Evolutionary conservation across 2,113 vertebrate genomes (phyloP).

Genomic region (Notechis scutatus): DNA sequence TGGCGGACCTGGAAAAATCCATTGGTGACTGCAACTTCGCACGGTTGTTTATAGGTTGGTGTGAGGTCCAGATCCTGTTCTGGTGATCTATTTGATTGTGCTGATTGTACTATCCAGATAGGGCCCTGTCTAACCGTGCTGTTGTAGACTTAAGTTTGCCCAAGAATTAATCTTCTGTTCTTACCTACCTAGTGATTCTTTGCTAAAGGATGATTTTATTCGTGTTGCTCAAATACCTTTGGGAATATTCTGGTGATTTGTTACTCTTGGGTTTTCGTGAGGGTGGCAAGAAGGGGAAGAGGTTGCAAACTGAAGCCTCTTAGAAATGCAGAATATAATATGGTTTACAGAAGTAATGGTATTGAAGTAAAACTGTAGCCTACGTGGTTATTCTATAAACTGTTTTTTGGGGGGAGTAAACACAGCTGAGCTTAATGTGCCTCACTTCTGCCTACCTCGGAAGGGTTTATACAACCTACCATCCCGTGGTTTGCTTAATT

Average conservation of each 20-base stretch:
- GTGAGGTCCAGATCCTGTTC: background rate
- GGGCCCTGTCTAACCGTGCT: background rate
- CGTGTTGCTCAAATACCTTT: background rate
- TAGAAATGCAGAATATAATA: background rate
- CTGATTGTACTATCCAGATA: background rate
- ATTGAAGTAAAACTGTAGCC: background rate
- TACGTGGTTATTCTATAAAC: background rate
- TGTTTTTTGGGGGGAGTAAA: background rate
- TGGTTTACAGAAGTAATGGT: background rate
- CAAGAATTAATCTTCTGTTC: background rate
- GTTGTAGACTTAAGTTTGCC: background rate
- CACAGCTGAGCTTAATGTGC: background rate
- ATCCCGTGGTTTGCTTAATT: background rate
- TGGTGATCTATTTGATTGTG: background rate
- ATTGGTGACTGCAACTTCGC: background rate
- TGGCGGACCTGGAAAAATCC: background rate
- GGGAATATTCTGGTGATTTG: background rate
- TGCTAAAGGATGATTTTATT: background rate
- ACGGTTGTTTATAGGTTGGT: background rate
- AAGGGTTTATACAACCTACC: background rate
- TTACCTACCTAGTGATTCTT: background rate
- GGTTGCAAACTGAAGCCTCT: background rate
- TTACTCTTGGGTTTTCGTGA: background rate
- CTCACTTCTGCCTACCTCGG: background rate
- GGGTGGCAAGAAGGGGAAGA: background rate